phyloP scores from a whole-genome alignment of 2,113 vertebrate genomes.

The Antigone vipio region DNA sequence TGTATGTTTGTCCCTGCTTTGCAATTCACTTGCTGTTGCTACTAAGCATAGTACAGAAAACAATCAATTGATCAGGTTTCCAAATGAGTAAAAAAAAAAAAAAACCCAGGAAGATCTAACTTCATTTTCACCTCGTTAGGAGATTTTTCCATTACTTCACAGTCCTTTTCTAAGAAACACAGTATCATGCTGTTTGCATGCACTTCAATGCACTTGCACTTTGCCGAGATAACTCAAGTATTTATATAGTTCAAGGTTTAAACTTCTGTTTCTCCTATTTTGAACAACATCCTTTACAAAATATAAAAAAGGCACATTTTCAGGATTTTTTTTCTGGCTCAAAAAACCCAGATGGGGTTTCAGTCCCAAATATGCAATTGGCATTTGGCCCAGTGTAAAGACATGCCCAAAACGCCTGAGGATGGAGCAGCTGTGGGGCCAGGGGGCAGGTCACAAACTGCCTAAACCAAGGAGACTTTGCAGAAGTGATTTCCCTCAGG shows the following conservation, averaged over 20 bases:
- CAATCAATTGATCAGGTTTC: background rate
- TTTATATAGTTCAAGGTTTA: background rate
- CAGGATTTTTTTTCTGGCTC: background rate
- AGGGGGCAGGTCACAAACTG: constrained; percentile 14
- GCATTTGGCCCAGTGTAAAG: constrained; percentile 3
- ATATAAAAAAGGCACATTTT: background rate
- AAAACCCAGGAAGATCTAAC: background rate
- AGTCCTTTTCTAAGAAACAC: background rate
- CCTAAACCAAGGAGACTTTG: background rate
- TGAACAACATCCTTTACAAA: constrained; percentile 4
- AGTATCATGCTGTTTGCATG: background rate
- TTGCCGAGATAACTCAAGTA: background rate
- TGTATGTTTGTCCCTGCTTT: background rate
- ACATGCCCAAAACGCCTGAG: background rate
- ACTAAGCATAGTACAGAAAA: background rate
- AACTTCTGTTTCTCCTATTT: background rate
- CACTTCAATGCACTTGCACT: background rate
- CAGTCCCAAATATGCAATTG: constrained; percentile 22
- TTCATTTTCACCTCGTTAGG: background rate
- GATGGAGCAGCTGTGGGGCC: constrained; percentile 27
- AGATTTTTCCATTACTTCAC: background rate
- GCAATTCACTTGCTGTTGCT: background rate
- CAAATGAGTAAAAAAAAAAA: constrained; percentile 30
- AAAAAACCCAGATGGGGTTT: background rate
- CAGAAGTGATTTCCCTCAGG: background rate